Evolutionary conservation across 2,113 vertebrate genomes (phyloP), one percentile per base, ranked within the genome.

Genomic region (Raphicerus campestris): DNA sequence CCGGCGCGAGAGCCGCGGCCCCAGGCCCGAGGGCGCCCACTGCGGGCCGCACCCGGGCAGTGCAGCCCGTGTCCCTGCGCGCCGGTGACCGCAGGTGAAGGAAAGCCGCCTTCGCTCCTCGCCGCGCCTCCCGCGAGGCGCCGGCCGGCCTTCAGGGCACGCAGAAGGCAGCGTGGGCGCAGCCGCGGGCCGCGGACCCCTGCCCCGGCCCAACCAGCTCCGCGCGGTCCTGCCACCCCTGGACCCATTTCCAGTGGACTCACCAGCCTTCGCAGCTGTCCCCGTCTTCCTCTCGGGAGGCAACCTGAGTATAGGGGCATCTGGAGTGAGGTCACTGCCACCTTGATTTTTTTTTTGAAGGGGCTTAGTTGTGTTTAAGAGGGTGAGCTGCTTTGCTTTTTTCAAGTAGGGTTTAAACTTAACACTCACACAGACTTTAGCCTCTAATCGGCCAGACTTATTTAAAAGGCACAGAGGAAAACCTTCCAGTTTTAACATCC

Each of bases 401-500:
- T 73, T 58, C 82, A 73, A 88, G 58, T 10, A 47, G 84, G 63
- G 82, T 94, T 93, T 70, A 97, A 98, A 98, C 97, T 97, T 97
- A 86, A 86, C 83, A 93, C 97, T 93, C 96, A 60, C 81, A 32
- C 80, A 60, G 92, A 96, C 86, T 97, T 94, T 91, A 96, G 93
- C 82, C 39, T 89, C 83, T 85, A 66, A 89, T 96, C 89, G 28
- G 89, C 53, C 89, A 66, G 93, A 87, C 94, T 95, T 92, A 70
- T n/a, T 96, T 80, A 94, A 97, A 87, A 19, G 16, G 94, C 22
- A 8, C 87, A 28, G 86, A 92, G 70, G 51, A 86, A 96, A 96
- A 91, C 85, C 93, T 97, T 86, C 86, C 82, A 24, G 88, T 86
- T 96, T 97, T 94, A 86, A 81, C 97, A 94, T 39, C 49, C 77